These are phyloP conservation scores for Drosophila merina DNA, from an alignment of 2,888 invertebrate species.

Conservation along the genomic window DNA sequence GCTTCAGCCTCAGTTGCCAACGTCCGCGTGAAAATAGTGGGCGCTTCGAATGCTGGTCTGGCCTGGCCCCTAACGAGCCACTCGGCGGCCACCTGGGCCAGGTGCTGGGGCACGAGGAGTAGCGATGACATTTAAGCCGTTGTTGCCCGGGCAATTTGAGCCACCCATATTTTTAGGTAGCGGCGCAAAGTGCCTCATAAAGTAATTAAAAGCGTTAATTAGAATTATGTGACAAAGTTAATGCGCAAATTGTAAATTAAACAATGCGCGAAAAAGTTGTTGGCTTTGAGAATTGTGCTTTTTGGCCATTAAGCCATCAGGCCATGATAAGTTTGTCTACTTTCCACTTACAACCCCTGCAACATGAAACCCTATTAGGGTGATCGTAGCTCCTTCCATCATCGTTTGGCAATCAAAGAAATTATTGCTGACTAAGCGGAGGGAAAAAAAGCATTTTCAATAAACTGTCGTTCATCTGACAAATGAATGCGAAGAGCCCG, in stretches of 20 bases:
- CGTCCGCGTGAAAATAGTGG: slow-evolving; percentile 64
- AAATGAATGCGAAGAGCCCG: slow-evolving; percentile 50
- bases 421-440: slow-evolving; percentile 51
- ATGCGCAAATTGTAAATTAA: slow-evolving; percentile 80
- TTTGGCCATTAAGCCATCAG: slow-evolving; percentile 18
- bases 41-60: slow-evolving; percentile 40
- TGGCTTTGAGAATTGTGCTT: slow-evolving; percentile 12
- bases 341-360: slow-evolving; percentile 6
- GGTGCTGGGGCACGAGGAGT: slow-evolving; percentile 11
- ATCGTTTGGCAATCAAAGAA: slow-evolving; percentile 28
- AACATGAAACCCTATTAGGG: slow-evolving; percentile 4
- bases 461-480: slow-evolving; percentile 63
- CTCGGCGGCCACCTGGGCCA: slow-evolving; percentile 56
- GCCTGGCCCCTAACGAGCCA: slow-evolving; percentile 65
- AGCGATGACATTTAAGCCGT: slow-evolving; percentile 73
- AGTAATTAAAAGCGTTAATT: slow-evolving; percentile 79
- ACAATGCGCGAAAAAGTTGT: slow-evolving; percentile 58
- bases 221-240: slow-evolving; percentile 80
- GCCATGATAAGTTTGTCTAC: slow-evolving; percentile 4
- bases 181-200: slow-evolving; percentile 77
- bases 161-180: slow-evolving; percentile 75
- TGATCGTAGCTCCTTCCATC: slow-evolving; percentile 14
- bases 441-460: slow-evolving; percentile 34
- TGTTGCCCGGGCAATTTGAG: slow-evolving; percentile 68
- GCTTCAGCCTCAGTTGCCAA: slow-evolving; percentile 31